Evolutionary conservation across 2,888 invertebrate genomes (phyloP).

Genomic region (Drosophila stalkeri): DNA sequence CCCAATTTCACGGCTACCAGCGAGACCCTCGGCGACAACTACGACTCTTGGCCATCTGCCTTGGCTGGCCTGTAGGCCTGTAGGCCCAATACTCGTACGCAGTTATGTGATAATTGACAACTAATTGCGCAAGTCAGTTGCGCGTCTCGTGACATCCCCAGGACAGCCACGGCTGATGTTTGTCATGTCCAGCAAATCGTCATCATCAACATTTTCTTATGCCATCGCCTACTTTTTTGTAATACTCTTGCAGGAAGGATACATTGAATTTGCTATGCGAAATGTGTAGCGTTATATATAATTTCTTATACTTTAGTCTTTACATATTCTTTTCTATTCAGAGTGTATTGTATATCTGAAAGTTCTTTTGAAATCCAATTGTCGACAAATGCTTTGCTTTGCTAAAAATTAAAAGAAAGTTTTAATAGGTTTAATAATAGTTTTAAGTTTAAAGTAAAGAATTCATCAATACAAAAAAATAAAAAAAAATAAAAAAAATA

Average conservation of each 20-base stretch:
- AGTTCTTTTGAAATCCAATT: no score
- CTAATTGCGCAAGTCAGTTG: constrained; percentile 62
- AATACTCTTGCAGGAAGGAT: neutral
- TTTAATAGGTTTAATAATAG: no score
- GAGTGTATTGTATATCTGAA: no score
- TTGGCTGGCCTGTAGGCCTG: neutral
- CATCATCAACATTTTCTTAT: constrained; percentile 38
- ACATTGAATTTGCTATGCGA: neutral
- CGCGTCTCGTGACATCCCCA: constrained; percentile 38
- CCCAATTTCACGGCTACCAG: constrained; percentile 68
- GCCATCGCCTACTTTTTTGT: constrained; percentile 1
- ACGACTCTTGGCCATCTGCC: neutral
- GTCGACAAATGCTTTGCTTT: no score
- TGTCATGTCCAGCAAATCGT: constrained; percentile 28
- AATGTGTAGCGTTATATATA: neutral
- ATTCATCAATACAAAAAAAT: no score
- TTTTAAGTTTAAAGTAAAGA: no score
- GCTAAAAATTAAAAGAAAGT: no score
- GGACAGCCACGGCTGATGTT: constrained; percentile 32
- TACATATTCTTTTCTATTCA: no score
- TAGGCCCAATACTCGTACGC: constrained; percentile 16
- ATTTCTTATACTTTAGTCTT: no score
- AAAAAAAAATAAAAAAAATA: no score
- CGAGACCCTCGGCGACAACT: neutral
- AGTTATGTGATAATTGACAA: constrained; percentile 68